Evolutionary conservation across 2,797 vertebrate species (phyloP).

Genomic region (Prunella strophiata): DNA sequence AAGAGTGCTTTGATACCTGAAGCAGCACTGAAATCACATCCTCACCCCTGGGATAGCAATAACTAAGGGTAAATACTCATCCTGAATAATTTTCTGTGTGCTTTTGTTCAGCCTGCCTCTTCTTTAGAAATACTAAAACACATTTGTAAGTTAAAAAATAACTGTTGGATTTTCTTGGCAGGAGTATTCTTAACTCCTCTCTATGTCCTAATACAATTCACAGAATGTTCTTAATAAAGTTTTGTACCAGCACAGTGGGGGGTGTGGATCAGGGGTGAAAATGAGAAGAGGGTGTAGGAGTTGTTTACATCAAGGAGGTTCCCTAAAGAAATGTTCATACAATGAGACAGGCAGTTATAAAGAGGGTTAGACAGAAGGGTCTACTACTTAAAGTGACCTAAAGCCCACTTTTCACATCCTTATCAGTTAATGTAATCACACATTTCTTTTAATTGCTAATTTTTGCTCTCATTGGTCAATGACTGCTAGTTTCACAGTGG

Average conservation of each 20-base stretch:
- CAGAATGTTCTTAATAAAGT: background rate
- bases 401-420: background rate
- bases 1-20: background rate
- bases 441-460: background rate
- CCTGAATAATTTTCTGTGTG: background rate
- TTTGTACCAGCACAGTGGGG: background rate
- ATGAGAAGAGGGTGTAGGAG: background rate
- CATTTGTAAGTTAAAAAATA: background rate
- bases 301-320: background rate
- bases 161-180: background rate
- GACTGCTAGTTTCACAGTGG: background rate
- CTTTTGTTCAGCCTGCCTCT: background rate
- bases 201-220: background rate
- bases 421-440: background rate
- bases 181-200: background rate
- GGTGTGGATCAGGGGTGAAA: background rate
- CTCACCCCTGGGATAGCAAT: background rate
- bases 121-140: background rate
- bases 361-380: background rate
- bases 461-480: background rate
- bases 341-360: background rate
- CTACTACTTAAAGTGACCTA: background rate
- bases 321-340: accelerated
- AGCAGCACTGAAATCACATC: background rate
- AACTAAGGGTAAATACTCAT: background rate